Evolutionary conservation across 2,797 vertebrate genomes (phyloP), one percentile per base, ranked within the genome.

Genomic region (Dendrocincla fuliginosa): DNA sequence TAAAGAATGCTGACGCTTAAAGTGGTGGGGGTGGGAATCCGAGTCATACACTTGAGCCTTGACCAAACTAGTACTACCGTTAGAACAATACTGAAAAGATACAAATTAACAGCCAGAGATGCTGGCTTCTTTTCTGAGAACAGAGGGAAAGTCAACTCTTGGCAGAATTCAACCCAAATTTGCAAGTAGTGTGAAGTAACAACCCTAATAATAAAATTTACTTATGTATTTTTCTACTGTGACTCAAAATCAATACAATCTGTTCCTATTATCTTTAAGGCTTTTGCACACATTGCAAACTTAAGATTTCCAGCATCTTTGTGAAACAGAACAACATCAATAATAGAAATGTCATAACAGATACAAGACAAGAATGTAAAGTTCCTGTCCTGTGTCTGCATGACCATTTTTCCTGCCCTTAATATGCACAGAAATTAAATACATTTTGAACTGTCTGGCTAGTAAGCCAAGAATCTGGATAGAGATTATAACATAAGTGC

Each of bases 1-100:
- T 35, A 35, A 35, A 35, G 35, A 35, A 35, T 35, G 10, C 13
- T 44, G 33, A 73, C n/a, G 27, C 53, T 87, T 67, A 35, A 56
- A 77, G 49, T 0, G 5, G 1, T 10, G 16, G 2, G 4, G 3
- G 10, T 52, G 7, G 23, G 9, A 33, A 70, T 56, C 23, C 6
- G 24, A 53, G 14, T 69, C 18, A 20, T 11, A 16, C 3, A 30
- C 16, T 27, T 44, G 30, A 74, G 15, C n/a, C 46, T 74, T 46
- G 13, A 42, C 65, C 24, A 71, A 64, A 65, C 18, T 11, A 69
- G 28, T 41, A 46, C 8, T 3, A 22, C 12, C 61, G 4, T 7
- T 68, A 64, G 20, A 82, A 49, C 2, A 70, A 64, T 37, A 60
- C 5, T 39, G 33, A 59, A 74, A 59, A 79, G 11, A 42, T 9